Evolutionary conservation across 1,140 invertebrate species (phyloP).

Genomic region (Phthorimaea operculella): DNA sequence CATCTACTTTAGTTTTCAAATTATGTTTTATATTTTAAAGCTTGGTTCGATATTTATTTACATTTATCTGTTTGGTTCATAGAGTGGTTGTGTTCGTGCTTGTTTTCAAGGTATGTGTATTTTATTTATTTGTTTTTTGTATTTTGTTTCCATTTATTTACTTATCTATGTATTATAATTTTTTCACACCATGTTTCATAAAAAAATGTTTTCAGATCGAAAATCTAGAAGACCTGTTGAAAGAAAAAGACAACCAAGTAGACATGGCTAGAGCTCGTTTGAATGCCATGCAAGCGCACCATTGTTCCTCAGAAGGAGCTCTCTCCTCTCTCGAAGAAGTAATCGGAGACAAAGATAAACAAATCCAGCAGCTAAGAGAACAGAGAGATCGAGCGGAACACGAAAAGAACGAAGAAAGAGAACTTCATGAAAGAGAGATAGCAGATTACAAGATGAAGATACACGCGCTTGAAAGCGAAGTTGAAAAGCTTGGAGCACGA

Average conservation of each 20-base stretch:
- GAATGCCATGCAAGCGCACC: slow-evolving; percentile 91
- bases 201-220: slow-evolving; percentile 81
- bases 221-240: slow-evolving; percentile 94
- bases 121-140: not conserved
- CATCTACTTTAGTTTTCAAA: too few species aligned
- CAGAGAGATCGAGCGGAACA: slow-evolving; percentile 95
- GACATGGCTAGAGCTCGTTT: slow-evolving; percentile 92
- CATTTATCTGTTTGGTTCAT: slow-evolving; percentile 1
- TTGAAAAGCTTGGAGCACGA: slow-evolving; percentile 89
- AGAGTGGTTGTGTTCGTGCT: not conserved
- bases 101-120: not conserved
- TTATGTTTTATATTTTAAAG: not conserved
- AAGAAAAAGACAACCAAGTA: slow-evolving; percentile 98
- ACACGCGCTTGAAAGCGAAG: slow-evolving; percentile 89
- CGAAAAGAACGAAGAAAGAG: slow-evolving; percentile 95
- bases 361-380: slow-evolving; percentile 88
- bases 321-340: slow-evolving; percentile 94
- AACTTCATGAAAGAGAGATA: slow-evolving; percentile 92
- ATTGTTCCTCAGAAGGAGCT: slow-evolving; percentile 91
- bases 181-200: not conserved
- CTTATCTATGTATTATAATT: not conserved
- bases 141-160: not conserved
- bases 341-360: slow-evolving; percentile 96
- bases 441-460: slow-evolving; percentile 96
- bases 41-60: not conserved